Base-by-base conservation (phyloP, 1,140 invertebrate species). In the Phenacoccus solenopsis region DNA sequence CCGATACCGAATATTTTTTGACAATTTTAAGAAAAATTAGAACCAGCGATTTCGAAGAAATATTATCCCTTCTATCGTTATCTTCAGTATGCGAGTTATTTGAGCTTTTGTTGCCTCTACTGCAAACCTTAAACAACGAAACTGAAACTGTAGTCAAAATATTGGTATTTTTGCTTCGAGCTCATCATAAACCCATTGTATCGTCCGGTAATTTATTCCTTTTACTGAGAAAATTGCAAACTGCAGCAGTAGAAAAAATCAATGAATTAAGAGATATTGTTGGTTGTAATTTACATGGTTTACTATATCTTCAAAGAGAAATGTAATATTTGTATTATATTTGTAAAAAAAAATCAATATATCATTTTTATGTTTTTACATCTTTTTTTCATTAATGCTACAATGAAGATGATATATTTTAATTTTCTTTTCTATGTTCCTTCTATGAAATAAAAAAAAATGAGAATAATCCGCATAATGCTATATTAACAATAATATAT, bases 261-360 rank as follows among this genome's bases (percentile, higher is more conserved):
- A 78, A 81, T 67, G 78, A 85, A 72, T 78, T 89, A 27, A 83
- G 95, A 85, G 90, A 98, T 80, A 84, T 85, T 67, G 81, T 94
- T 69, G 94, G 93, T 2, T 91, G 88, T 77, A 98, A 98, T 81
- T 78, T 91, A 64, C 88, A 93, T 77, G 93, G 88, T 0, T 80
- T 98, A 73, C 82, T 86, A 69, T 88, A 91, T 76, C 74, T 93
- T 13, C 87, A 91, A 76, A 81, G 86, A 61, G 81, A 88, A 70
- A 81, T 91, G n/a, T 94, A 96, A 79, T 85, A 88, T 32, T 32
- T 32, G 30, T 32, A 32, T 7, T 13, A 7, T 32, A 7, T 5
- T 32, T 32, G 5, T 32, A 13, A 7, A 32, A 32, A 7, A 32
- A 32, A 32, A 32, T 32, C 30, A 32, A 32, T 32, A 13, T 32